Percentiles rank a stretch among this genome's conserved stretches.
phyloP scores from a whole-genome alignment of 2,113 vertebrate species.

The Stegastes partitus region DNA sequence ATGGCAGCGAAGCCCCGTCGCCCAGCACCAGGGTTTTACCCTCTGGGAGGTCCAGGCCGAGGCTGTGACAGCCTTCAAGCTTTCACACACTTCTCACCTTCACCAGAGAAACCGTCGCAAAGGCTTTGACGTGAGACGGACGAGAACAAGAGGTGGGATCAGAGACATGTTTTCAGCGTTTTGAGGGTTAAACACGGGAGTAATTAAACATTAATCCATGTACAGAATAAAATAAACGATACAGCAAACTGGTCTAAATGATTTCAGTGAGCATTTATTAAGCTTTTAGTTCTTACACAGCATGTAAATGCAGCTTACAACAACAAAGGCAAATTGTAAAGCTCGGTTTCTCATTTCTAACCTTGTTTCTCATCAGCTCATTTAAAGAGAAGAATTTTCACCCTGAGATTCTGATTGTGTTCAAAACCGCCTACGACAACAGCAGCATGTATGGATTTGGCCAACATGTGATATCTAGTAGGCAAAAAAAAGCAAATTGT shows the following conservation, averaged over 20 bases:
- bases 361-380: no score
- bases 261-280: no score
- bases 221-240: no score
- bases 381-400: no score
- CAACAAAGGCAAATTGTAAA: not conserved
- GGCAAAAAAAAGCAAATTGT: no score
- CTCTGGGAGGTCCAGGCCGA: slow-evolving; percentile 66
- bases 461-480: no score
- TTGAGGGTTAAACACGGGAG: not conserved
- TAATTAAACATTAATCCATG: not conserved
- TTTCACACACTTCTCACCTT: slow-evolving; percentile 75
- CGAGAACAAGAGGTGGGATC: slow-evolving; percentile 1
- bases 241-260: no score
- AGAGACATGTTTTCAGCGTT: slow-evolving; percentile 13
- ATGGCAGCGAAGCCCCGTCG: slow-evolving; percentile 34
- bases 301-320: not conserved
- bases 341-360: no score
- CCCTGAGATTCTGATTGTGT: no score
- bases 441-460: no score
- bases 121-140: slow-evolving; percentile 20
- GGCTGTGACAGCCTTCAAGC: slow-evolving; percentile 62
- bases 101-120: slow-evolving; percentile 39
- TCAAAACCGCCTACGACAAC: no score
- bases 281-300: not conserved
- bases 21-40: slow-evolving; percentile 25